Evolutionary conservation across 2,113 vertebrate species (phyloP), one percentile per base, ranked within the genome.

Genomic region (Anoplopoma fimbria): DNA sequence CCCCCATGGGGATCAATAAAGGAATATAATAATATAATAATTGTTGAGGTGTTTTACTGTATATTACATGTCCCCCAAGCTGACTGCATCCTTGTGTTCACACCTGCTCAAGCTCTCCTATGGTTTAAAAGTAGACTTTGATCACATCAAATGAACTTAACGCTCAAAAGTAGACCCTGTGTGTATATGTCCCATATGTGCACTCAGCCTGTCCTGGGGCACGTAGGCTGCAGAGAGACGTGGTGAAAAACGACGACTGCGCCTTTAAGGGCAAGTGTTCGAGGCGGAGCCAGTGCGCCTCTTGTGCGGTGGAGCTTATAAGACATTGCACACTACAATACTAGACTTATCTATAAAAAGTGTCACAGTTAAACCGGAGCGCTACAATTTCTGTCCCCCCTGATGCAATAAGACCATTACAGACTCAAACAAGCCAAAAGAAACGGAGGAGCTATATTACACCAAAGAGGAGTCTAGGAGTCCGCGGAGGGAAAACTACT

Each of bases 251-350:
- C 0, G 49, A 49, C 23, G 6, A 27, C 90, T 93, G 90, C 29
- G 74, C 69, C 91, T 94, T 93, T 94, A 93, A 93, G 93, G 19
- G 90, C 84, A 82, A 87, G 89, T 87, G 83, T 71, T 80, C 17
- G 5, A 57, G 92, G 93, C 81, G 93, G 92, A 82, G 90, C 69
- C 82, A n/a, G 68, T 0, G 40, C 42, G 27, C 57, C 67, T 75
- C 57, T 29, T 31, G 70, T 62, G 74, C 25, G 71, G 42, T 61
- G 60, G 74, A 85, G 86, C 81, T 64, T 92, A 92, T 90, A 91
- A 93, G 19, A 87, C 74, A 69, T 79, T 47, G 85, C 69, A 62
- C 85, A 75, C 29, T 80, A 88, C 90, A 89, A 86, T 70, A 74
- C 75, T 27, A 45, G 81, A 85, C 76, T 74, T 82, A 89, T 85